A percentile compares a stretch with the other conserved stretches of the same genome.
phyloP scores from a whole-genome alignment of 2,888 invertebrate genomes.

The Adineta ricciae region DNA sequence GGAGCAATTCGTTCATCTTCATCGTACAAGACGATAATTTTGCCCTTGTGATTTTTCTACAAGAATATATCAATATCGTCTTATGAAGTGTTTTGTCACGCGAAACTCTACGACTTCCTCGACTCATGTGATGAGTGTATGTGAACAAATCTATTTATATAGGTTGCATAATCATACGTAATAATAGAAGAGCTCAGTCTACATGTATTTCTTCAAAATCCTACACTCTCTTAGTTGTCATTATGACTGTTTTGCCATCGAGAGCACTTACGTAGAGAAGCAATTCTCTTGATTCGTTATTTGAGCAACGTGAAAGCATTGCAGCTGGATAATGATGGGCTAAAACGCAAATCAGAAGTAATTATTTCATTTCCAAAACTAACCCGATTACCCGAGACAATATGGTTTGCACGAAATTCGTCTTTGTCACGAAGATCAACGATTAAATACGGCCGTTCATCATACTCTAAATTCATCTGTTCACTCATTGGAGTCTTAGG shows the following conservation, averaged over 20 bases:
- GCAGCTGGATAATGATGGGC: constrained; percentile 50
- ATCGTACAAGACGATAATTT: constrained; percentile 52
- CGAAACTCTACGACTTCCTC: too few species aligned
- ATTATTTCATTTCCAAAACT: background rate
- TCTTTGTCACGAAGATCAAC: constrained; percentile 51
- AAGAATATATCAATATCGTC: too few species aligned
- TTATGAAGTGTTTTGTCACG: too few species aligned
- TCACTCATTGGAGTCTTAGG: constrained; percentile 18
- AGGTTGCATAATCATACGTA: background rate
- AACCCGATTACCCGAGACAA: constrained; percentile 40
- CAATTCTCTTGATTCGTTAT: constrained; percentile 51
- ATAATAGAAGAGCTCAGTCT: too few species aligned
- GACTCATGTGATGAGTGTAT: too few species aligned
- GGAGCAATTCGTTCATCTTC: constrained; percentile 51
- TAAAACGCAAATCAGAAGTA: constrained; percentile 34
- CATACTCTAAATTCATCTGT: constrained; percentile 26
- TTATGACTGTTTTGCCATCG: too few species aligned
- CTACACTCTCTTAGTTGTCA: too few species aligned
- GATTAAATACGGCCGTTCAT: constrained; percentile 48
- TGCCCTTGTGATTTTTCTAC: constrained; percentile 49
- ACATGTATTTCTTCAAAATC: too few species aligned
- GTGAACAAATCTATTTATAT: background rate
- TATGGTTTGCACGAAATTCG: constrained; percentile 47
- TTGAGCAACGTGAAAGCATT: constrained; percentile 48
- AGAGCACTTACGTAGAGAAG: constrained; percentile 39